phyloP scores from a whole-genome alignment of 92 coral and sea anemone species.

The Muricea muricata region DNA sequence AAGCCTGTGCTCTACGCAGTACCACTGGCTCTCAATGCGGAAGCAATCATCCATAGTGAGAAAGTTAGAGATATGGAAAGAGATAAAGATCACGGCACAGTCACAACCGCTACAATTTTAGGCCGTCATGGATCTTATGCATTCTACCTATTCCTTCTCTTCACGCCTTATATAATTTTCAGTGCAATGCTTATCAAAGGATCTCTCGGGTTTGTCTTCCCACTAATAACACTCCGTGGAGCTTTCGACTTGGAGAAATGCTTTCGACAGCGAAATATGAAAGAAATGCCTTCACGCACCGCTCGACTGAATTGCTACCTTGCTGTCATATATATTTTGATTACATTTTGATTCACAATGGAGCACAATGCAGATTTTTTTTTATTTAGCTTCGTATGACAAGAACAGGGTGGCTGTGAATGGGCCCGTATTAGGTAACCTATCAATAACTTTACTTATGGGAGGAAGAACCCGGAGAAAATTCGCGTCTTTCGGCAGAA shows the following conservation, averaged over 20 bases:
- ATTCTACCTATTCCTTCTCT: conserved; percentile 77
- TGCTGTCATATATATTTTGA: conserved; percentile 21
- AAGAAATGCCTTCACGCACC: conserved; percentile 74
- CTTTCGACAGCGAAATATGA: conserved; percentile 74
- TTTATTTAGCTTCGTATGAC: too few relatives aligned
- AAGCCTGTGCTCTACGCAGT: conserved; percentile 67
- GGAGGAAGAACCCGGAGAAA: too few relatives aligned
- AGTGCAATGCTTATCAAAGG: conserved; percentile 83
- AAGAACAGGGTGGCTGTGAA: too few relatives aligned
- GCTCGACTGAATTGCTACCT: conserved; percentile 77
- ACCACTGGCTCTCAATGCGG: conserved; percentile 84
- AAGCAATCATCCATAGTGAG: conserved; percentile 90
- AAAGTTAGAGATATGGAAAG: conserved; percentile 79
- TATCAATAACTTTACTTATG: too few relatives aligned
- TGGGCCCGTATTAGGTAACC: too few relatives aligned
- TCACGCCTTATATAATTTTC: conserved; percentile 89
- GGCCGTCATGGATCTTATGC: conserved; percentile 86
- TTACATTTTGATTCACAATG: conserved; percentile 1
- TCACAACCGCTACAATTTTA: conserved; percentile 82
- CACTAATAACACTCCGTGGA: conserved; percentile 74
- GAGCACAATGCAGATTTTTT: too few relatives aligned
- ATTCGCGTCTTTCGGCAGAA: too few relatives aligned
- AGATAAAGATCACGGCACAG: conserved; percentile 84
- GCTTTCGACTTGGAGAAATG: conserved; percentile 90
- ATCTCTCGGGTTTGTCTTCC: conserved; percentile 79